Conservation (phyloP, 2,113 vertebrate genomes). For the Mobula birostris region DNA sequence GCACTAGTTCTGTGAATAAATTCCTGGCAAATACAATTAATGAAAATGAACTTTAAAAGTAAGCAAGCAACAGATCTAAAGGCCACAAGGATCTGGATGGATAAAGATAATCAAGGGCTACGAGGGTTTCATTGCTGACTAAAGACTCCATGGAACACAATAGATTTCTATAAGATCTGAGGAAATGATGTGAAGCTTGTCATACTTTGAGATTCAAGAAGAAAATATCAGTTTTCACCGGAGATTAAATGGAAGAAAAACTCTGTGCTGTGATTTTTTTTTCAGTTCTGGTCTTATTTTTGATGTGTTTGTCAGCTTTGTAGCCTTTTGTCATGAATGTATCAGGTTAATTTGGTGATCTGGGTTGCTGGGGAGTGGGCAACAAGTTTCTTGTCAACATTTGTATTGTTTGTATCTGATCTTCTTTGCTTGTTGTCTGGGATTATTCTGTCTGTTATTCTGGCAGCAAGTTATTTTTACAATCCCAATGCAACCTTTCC, state of each 20-base stretch:
- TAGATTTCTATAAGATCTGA: background rate
- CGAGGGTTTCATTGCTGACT: background rate
- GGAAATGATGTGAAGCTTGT: background rate
- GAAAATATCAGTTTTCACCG: background rate
- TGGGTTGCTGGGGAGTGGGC: background rate
- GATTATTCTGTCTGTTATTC: background rate
- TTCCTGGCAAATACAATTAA: background rate
- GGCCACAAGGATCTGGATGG: background rate
- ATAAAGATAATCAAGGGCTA: no score
- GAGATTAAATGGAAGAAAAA: background rate
- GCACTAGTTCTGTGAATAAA: background rate
- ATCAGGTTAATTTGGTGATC: slow-evolving; percentile 5
- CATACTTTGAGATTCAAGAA: background rate
- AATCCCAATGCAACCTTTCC: background rate
- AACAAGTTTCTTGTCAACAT: background rate
- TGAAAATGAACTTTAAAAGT: no score
- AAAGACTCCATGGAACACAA: background rate
- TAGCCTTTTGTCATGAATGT: background rate
- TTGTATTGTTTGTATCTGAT: background rate
- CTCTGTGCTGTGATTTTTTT: background rate
- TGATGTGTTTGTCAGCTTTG: no score
- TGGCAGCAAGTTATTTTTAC: background rate
- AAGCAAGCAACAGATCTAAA: background rate
- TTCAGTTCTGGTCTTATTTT: background rate
- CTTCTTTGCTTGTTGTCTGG: background rate